These are phyloP conservation scores for Lissocephala sabroskyi DNA, from an alignment of 2,888 invertebrate genomes.

Conservation along the genomic window DNA sequence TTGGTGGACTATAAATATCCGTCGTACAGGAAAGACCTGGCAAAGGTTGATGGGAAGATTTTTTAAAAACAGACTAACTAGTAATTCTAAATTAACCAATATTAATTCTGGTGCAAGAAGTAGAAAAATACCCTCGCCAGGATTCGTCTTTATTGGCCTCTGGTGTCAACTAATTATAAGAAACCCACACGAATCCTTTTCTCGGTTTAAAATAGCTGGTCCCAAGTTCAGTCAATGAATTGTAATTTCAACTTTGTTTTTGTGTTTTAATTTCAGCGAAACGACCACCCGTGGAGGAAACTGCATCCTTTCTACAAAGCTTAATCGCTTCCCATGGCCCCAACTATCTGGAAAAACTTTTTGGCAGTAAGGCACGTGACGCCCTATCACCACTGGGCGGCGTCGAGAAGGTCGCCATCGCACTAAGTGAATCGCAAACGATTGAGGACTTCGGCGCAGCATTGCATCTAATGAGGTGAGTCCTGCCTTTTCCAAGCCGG, in stretches of 20 bases:
- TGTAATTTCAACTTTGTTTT: constrained; percentile 7
- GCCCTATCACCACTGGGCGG: constrained; percentile 93
- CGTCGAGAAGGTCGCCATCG: constrained; percentile 95
- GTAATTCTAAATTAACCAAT: no score
- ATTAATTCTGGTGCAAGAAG: no score
- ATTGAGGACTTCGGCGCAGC: constrained; percentile 87
- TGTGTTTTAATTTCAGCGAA: constrained; percentile 79
- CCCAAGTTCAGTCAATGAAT: neutral
- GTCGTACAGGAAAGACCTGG: no score
- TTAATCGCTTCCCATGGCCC: constrained; percentile 95
- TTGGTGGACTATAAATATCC: no score
- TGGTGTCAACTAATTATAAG: neutral
- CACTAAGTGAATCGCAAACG: constrained; percentile 93
- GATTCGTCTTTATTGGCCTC: neutral
- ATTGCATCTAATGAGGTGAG: constrained; percentile 72
- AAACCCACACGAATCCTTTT: no score
- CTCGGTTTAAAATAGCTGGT: no score
- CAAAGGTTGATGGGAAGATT: no score
- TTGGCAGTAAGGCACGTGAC: constrained; percentile 94
- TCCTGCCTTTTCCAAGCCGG: constrained; percentile 15
- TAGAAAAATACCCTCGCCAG: neutral
- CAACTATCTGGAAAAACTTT: constrained; percentile 96
- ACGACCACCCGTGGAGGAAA: constrained; percentile 96
- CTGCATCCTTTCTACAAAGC: constrained; percentile 94
- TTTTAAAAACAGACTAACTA: no score